Conservation (phyloP, 1,140 invertebrate genomes). For the Mylabris phalerata region DNA sequence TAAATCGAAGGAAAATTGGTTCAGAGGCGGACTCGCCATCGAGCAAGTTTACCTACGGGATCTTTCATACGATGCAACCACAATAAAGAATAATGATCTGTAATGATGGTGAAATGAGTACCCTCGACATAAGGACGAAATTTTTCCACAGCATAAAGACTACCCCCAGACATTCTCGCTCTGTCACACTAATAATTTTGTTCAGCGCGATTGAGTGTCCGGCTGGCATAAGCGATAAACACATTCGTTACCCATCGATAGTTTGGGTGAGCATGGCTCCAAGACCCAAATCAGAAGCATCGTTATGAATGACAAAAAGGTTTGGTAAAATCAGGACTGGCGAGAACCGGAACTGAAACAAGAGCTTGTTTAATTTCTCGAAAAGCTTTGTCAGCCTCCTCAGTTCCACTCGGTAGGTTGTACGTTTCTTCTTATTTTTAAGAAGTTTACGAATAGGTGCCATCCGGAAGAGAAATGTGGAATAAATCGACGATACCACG, state of each 20-base stretch:
- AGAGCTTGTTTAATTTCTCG: too few species aligned
- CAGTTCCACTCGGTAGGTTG: too few species aligned
- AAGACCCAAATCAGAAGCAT: slow-evolving; percentile 18
- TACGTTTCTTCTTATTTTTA: too few species aligned
- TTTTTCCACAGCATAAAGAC: slow-evolving; percentile 38
- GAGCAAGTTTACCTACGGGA: slow-evolving; percentile 38
- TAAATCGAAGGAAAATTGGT: slow-evolving; percentile 41
- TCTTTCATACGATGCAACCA: slow-evolving; percentile 44
- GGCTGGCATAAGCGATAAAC: slow-evolving; percentile 27
- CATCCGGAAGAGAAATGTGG: too few species aligned
- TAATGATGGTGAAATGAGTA: slow-evolving; percentile 43
- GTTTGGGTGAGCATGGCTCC: slow-evolving; percentile 15
- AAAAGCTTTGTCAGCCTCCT: too few species aligned
- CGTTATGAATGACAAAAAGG: slow-evolving; percentile 26
- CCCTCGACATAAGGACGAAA: slow-evolving; percentile 42
- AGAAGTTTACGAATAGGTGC: too few species aligned
- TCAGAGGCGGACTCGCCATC: slow-evolving; percentile 43
- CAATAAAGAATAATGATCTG: slow-evolving; percentile 44
- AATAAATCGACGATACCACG: too few species aligned
- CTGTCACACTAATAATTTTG: slow-evolving; percentile 36
- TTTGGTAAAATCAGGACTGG: slow-evolving; percentile 31
- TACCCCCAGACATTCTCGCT: slow-evolving; percentile 42
- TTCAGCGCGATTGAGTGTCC: slow-evolving; percentile 34
- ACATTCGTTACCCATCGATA: not conserved
- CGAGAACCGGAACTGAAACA: too few species aligned